Conservation (phyloP, 2,888 invertebrate species). For the Abrostola tripartita region DNA sequence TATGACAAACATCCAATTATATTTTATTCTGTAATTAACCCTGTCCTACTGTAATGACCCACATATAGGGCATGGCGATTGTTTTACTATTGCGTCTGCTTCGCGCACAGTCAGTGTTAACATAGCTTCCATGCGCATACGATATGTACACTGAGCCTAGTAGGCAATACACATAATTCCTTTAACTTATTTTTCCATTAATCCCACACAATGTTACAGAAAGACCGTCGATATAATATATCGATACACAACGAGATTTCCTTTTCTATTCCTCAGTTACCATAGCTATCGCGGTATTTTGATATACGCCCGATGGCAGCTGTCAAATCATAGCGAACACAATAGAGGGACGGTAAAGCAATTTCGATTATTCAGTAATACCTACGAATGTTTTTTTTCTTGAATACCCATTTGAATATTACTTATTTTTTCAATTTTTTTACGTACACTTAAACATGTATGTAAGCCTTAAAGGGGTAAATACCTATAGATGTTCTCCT, state of each 20-base stretch:
- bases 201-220: slow-evolving; percentile 18
- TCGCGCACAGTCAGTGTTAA: too few relatives aligned
- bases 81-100: too few relatives aligned
- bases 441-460: too few relatives aligned
- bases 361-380: slow-evolving; percentile 48
- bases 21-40: too few relatives aligned
- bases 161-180: background rate
- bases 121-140: background rate
- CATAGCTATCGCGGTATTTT: slow-evolving; percentile 28
- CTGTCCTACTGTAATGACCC: too few relatives aligned
- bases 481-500: too few relatives aligned
- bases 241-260: slow-evolving; percentile 38
- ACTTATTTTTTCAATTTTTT: slow-evolving; percentile 21
- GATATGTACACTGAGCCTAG: background rate
- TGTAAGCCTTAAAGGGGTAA: too few relatives aligned
- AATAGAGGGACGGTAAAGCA: slow-evolving; percentile 37
- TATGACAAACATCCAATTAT: too few relatives aligned
- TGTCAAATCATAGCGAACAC: slow-evolving; percentile 51
- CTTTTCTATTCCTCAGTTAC: slow-evolving; percentile 30
- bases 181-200: slow-evolving; percentile 19
- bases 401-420: slow-evolving; percentile 40
- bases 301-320: slow-evolving; percentile 48
- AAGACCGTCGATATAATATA: slow-evolving; percentile 21
- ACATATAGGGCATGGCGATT: too few relatives aligned
- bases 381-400: slow-evolving; percentile 44